A percentile compares a stretch with the other conserved stretches of the same genome.
Conservation (phyloP, 2,113 vertebrate species). For the Indicator maculatus region DNA sequence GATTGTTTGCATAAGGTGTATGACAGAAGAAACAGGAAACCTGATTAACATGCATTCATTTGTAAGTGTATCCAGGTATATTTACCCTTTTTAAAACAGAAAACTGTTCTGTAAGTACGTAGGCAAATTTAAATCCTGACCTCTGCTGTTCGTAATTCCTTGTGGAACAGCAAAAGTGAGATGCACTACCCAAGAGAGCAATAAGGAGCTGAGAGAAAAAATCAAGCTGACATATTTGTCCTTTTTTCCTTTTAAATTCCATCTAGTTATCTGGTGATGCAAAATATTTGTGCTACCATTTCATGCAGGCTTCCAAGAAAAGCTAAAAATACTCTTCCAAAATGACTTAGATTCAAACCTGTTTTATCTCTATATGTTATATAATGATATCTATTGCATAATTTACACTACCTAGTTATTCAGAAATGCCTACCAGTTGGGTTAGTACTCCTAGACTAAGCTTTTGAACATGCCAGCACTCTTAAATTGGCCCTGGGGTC, state of each 20-base stretch:
- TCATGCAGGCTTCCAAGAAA: neutral
- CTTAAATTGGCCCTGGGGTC: neutral
- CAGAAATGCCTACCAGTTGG: neutral
- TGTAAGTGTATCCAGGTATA: neutral
- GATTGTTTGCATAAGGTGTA: neutral
- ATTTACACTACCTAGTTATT: neutral
- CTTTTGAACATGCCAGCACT: neutral
- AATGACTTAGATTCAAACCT: neutral
- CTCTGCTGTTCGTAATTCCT: neutral
- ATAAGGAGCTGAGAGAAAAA: neutral
- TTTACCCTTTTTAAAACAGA: neutral
- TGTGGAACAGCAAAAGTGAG: neutral
- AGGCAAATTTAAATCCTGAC: constrained; percentile 1
- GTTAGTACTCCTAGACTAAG: neutral
- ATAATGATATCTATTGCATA: neutral
- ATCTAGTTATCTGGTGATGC: neutral
- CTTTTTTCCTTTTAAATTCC: neutral
- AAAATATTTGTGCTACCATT: neutral
- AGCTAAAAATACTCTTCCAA: neutral
- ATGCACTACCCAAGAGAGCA: neutral
- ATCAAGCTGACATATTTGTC: neutral
- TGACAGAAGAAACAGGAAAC: neutral
- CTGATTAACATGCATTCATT: neutral
- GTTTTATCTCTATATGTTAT: neutral
- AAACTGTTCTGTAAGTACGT: neutral